These are phyloP conservation scores for Anguilla megastoma DNA, from an alignment of 2,797 vertebrate genomes.

Conservation along the genomic window DNA sequence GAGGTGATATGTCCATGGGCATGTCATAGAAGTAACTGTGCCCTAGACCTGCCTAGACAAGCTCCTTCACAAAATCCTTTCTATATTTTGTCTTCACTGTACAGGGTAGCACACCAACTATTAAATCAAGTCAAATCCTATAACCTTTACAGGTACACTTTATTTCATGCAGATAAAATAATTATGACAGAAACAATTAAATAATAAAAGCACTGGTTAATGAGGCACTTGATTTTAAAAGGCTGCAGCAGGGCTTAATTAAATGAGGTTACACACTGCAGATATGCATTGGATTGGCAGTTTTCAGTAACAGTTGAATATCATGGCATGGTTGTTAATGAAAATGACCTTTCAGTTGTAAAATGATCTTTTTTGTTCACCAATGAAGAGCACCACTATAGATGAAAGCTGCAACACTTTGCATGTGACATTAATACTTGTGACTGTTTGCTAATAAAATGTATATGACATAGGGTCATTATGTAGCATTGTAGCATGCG, in stretches of 20 bases:
- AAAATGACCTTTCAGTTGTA: slow-evolving; percentile 49
- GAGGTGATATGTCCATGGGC: not conserved
- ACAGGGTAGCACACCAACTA: not conserved
- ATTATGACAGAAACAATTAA: not conserved
- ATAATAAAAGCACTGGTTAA: slow-evolving; percentile 5
- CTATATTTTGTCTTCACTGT: not conserved
- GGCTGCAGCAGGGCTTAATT: slow-evolving; percentile 46
- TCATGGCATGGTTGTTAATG: slow-evolving; percentile 51
- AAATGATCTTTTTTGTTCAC: slow-evolving; percentile 40
- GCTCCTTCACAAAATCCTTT: not conserved
- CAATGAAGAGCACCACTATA: slow-evolving; percentile 31
- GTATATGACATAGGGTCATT: not conserved
- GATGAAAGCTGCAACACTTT: slow-evolving; percentile 34
- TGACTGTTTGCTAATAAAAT: not conserved
- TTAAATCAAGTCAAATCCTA: not conserved
- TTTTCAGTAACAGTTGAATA: slow-evolving; percentile 57
- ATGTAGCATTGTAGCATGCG: not conserved
- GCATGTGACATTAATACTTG: not conserved
- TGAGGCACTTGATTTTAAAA: slow-evolving; percentile 5
- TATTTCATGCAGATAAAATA: not conserved
- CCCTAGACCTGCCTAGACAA: not conserved
- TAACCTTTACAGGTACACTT: not conserved
- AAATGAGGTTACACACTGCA: slow-evolving; percentile 46
- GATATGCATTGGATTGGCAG: slow-evolving; percentile 54
- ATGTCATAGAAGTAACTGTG: not conserved